Percentiles rank a stretch among this genome's conserved stretches.
phyloP scores from a whole-genome alignment of 1,140 invertebrate genomes.

The Proctacanthus coquilletti region DNA sequence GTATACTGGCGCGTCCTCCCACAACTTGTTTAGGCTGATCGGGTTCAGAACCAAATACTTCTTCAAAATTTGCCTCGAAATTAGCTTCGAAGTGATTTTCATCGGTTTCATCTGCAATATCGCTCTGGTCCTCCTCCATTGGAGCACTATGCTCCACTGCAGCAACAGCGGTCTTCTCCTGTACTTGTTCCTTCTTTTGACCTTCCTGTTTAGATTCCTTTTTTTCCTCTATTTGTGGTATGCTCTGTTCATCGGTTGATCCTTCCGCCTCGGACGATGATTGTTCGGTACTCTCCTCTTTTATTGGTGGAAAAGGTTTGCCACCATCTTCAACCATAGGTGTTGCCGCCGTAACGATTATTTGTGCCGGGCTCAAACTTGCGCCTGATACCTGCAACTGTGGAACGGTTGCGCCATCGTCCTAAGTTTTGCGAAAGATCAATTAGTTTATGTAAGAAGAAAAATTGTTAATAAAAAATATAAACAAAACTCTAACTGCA shows the following conservation, averaged over 20 bases:
- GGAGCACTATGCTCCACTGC: conserved; percentile 20
- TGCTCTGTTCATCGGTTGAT: conserved; percentile 11
- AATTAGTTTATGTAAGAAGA: no score
- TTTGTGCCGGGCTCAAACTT: conserved; percentile 65
- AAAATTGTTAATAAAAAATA: no score
- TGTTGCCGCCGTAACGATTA: conserved; percentile 76
- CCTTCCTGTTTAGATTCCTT: conserved; percentile 7
- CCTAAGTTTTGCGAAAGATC: no score
- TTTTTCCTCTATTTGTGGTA: conserved; percentile 13
- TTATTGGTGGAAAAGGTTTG: conserved; percentile 31
- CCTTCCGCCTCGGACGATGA: conserved; percentile 12
- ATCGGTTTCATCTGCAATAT: conserved; percentile 16
- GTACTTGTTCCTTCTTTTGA: conserved; percentile 13
- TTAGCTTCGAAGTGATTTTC: conserved; percentile 25
- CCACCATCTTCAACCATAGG: conserved; percentile 63
- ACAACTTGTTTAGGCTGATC: conserved; percentile 45
- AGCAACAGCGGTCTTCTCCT: conserved; percentile 16
- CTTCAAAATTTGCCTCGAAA: conserved; percentile 21
- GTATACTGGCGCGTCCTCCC: conserved; percentile 58
- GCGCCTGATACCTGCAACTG: no score
- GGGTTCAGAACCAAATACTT: conserved; percentile 22
- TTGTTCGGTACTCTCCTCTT: conserved; percentile 18
- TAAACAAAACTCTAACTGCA: no score
- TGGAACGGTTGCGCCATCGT: no score
- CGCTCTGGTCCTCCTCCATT: conserved; percentile 13